A percentile compares a stretch with the other conserved stretches of the same genome.
phyloP scores from a whole-genome alignment of 2,888 invertebrate species.

The Hyposoter didymator region DNA sequence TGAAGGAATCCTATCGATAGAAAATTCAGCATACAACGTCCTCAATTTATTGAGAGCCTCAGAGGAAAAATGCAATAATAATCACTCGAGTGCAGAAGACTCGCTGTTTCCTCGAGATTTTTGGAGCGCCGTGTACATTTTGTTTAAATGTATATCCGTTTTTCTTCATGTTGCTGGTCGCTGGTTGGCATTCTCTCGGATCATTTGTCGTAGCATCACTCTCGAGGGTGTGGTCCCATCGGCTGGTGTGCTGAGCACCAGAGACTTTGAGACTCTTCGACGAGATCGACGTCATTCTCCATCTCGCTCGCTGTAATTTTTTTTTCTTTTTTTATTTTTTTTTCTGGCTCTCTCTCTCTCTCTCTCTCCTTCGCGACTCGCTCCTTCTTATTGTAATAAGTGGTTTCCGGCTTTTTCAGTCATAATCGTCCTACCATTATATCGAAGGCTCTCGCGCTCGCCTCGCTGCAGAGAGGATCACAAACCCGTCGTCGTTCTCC shows the following conservation, averaged over 20 bases:
- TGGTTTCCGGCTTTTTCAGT: conserved; percentile 84
- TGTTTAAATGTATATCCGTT: neutral
- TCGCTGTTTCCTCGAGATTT: neutral
- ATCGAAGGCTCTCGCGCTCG: conserved; percentile 79
- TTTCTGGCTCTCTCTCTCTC: neutral
- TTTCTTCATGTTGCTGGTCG: conserved; percentile 13
- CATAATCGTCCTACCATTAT: conserved; percentile 81
- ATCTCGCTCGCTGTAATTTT: conserved; percentile 16
- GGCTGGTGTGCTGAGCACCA: conserved; percentile 42
- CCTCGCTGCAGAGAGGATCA: conserved; percentile 76
- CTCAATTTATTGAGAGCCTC: no score
- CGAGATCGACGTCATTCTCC: conserved; percentile 41
- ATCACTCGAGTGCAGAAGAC: no score
- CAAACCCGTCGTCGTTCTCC: conserved; percentile 56
- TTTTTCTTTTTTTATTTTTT: conserved; percentile 4
- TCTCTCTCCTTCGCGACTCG: neutral
- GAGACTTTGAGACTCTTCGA: conserved; percentile 65
- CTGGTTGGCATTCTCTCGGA: conserved; percentile 31
- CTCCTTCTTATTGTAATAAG: conserved; percentile 75
- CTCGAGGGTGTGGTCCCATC: conserved; percentile 49
- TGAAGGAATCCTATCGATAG: no score
- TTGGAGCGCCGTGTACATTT: neutral
- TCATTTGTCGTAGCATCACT: conserved; percentile 52
- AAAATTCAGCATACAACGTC: no score
- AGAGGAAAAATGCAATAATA: neutral